Percentiles rank a stretch among this genome's conserved stretches.
These are phyloP conservation scores for Thaumetopoea pityocampa DNA, from an alignment of 1,140 invertebrate genomes.

Conservation along the genomic window DNA sequence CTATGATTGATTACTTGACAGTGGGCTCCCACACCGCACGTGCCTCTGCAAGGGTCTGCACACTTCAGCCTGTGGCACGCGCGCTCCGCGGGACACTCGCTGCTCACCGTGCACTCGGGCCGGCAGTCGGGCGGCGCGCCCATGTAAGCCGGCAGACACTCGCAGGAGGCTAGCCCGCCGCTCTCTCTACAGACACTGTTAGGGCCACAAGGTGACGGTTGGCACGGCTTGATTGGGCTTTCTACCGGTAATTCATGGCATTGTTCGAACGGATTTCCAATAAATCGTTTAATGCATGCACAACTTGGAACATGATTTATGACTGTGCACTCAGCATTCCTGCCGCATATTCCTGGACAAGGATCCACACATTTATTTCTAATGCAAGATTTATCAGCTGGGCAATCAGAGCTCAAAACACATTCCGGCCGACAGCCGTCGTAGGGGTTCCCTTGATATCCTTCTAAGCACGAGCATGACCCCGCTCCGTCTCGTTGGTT, in stretches of 20 bases:
- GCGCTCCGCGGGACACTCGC: slow-evolving; percentile 81
- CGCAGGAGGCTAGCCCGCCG: slow-evolving; percentile 79
- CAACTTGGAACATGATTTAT: slow-evolving; percentile 87
- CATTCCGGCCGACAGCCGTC: slow-evolving; percentile 87
- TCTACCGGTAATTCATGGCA: slow-evolving; percentile 47
- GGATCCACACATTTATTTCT: slow-evolving; percentile 86
- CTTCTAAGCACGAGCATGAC: slow-evolving; percentile 83
- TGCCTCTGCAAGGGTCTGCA: slow-evolving; percentile 82
- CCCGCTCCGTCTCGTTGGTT: slow-evolving; percentile 78
- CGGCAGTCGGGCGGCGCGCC: slow-evolving; percentile 82
- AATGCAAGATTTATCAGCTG: slow-evolving; percentile 83
- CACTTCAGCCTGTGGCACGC: slow-evolving; percentile 86
- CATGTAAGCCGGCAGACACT: slow-evolving; percentile 79
- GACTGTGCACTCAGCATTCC: slow-evolving; percentile 85
- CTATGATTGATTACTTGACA: slow-evolving; percentile 85
- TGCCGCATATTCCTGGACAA: slow-evolving; percentile 86
- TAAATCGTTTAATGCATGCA: slow-evolving; percentile 83
- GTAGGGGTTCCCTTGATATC: slow-evolving; percentile 82
- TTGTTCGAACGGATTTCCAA: slow-evolving; percentile 83
- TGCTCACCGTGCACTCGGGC: slow-evolving; percentile 85
- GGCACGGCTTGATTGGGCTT: slow-evolving; percentile 78
- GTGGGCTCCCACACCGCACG: slow-evolving; percentile 82
- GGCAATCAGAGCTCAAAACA: slow-evolving; percentile 86
- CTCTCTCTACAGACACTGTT: slow-evolving; percentile 81
- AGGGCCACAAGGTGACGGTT: slow-evolving; percentile 82